These are phyloP conservation scores for Coreoperca whiteheadi DNA, from an alignment of 2,113 vertebrate species.

Conservation along the genomic window DNA sequence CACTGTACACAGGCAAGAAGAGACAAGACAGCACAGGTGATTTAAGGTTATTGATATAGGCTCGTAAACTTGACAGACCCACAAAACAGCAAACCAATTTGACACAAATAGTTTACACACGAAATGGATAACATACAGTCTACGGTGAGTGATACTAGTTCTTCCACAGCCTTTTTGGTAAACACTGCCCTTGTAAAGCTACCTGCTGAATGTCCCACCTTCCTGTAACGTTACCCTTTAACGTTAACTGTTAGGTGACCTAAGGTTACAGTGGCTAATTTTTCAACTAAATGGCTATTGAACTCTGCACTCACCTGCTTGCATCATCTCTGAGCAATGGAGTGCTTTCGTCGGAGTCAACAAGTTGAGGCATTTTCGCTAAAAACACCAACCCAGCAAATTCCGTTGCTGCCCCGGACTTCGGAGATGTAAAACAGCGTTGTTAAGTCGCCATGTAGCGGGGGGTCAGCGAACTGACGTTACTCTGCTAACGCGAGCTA, in stretches of 20 bases:
- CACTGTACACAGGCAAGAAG: slow-evolving; percentile 67
- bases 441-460: slow-evolving; percentile 50
- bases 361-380: slow-evolving; percentile 64
- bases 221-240: too few relatives aligned
- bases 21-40: background rate
- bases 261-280: background rate
- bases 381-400: background rate
- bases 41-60: background rate
- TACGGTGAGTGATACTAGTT: background rate
- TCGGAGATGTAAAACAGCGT: background rate
- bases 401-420: background rate
- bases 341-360: slow-evolving; percentile 70
- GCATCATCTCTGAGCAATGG: slow-evolving; percentile 76
- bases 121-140: background rate
- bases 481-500: slow-evolving; percentile 10
- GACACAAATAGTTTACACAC: background rate
- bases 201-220: background rate
- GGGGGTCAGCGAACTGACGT: slow-evolving; percentile 43
- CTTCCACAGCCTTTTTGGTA: background rate
- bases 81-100: background rate
- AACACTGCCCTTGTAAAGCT: background rate
- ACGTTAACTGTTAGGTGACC: too few relatives aligned
- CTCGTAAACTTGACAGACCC: background rate
- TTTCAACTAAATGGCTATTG: background rate
- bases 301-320: slow-evolving; percentile 84